Conservation (phyloP, 2,113 vertebrate species). For the Lepus timidus region DNA sequence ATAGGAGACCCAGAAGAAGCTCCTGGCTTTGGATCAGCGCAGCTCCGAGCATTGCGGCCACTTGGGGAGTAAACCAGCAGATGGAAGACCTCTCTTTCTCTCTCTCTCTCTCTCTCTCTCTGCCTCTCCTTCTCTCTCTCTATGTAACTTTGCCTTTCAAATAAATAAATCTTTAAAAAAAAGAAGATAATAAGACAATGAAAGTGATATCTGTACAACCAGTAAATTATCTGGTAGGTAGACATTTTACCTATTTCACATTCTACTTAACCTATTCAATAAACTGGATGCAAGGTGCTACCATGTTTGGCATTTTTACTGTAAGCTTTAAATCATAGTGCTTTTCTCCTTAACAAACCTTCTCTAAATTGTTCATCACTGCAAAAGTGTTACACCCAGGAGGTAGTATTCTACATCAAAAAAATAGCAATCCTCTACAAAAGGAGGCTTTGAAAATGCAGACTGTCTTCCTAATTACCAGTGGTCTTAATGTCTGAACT, state of each 20-base stretch:
- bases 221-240: constrained; percentile 1
- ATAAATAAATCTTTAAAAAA: too few relatives aligned
- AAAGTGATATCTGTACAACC: constrained; percentile 33
- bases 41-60: too few relatives aligned
- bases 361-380: constrained; percentile 45
- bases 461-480: constrained; percentile 48
- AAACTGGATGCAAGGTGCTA: constrained; percentile 32
- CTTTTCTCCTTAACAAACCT: constrained; percentile 29
- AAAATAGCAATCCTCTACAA: constrained; percentile 47
- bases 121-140: too few relatives aligned
- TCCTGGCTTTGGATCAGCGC: too few relatives aligned
- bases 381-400: constrained; percentile 45
- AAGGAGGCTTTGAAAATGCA: constrained; percentile 60
- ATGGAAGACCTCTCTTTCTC: too few relatives aligned
- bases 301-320: constrained; percentile 40
- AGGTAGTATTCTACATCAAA: constrained; percentile 38
- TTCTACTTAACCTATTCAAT: constrained; percentile 20
- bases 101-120: too few relatives aligned
- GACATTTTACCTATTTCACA: constrained; percentile 52
- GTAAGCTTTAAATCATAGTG: constrained; percentile 48
- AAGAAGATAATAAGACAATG: not conserved
- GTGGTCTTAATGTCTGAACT: constrained; percentile 49
- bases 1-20: too few relatives aligned
- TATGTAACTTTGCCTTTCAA: too few relatives aligned
- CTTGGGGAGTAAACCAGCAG: too few relatives aligned